These are phyloP conservation scores for Aphis gossypii DNA, from an alignment of 1,140 invertebrate genomes.

Conservation along the genomic window DNA sequence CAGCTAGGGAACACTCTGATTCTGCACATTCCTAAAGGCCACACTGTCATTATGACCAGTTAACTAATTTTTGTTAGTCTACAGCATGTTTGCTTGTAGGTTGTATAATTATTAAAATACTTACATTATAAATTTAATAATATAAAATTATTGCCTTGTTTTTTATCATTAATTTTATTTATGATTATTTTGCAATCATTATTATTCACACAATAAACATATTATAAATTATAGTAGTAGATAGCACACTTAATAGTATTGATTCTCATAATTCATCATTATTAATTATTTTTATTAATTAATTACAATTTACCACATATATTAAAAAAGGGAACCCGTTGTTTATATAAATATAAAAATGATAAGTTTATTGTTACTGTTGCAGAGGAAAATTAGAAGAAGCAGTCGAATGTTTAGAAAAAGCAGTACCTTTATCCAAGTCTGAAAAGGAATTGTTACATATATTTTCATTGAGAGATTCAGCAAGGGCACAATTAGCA, in stretches of 20 bases:
- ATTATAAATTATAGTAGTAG: too few species aligned
- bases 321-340: not conserved
- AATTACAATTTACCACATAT: not conserved
- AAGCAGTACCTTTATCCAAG: conserved; percentile 85
- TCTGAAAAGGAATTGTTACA: conserved; percentile 87
- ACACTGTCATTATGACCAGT: too few species aligned
- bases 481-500: conserved; percentile 84
- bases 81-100: too few species aligned
- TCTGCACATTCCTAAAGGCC: too few species aligned
- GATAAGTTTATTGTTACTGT: conserved; percentile 61
- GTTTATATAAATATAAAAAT: conserved; percentile 36
- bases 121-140: too few species aligned
- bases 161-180: too few species aligned
- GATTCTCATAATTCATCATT: not conserved
- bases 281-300: not conserved
- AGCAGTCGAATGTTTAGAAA: conserved; percentile 86
- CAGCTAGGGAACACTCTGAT: too few species aligned
- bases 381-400: conserved; percentile 81
- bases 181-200: too few species aligned
- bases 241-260: not conserved
- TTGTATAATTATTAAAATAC: too few species aligned
- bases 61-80: too few species aligned
- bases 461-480: conserved; percentile 83
- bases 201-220: too few species aligned
- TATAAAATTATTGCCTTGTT: too few species aligned